Evolutionary conservation across 2,113 vertebrate genomes (phyloP).

Genomic region (Alligator mississippiensis): DNA sequence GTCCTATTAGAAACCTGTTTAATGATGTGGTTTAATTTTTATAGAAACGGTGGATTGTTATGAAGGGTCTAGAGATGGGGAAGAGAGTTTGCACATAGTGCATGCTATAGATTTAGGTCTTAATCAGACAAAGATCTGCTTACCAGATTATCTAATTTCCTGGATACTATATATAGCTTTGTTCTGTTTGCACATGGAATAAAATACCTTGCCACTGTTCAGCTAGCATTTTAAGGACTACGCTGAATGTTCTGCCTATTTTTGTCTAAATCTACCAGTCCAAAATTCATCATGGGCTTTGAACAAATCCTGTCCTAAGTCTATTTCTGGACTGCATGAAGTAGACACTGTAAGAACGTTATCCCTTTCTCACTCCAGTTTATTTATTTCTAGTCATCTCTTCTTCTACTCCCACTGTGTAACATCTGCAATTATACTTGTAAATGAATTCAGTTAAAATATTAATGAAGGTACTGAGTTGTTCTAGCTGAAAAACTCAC

Average conservation of each 20-base stretch:
- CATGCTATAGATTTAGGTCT: background rate
- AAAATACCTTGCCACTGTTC: no score
- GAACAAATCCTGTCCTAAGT: background rate
- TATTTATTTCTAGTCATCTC: background rate
- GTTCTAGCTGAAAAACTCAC: no score
- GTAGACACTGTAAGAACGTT: background rate
- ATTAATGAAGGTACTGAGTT: constrained; percentile 27
- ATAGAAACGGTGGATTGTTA: background rate
- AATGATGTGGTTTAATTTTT: background rate
- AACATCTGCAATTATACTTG: background rate
- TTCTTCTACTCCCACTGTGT: background rate
- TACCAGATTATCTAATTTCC: background rate
- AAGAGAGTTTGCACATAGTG: background rate
- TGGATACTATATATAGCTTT: no score
- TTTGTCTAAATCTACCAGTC: background rate
- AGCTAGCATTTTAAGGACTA: background rate
- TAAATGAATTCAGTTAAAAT: constrained; percentile 45
- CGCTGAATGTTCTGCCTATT: background rate
- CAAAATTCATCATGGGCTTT: background rate
- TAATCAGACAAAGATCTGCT: background rate
- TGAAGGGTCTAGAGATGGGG: background rate
- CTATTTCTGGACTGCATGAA: background rate
- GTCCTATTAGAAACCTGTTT: background rate
- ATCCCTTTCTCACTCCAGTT: background rate
- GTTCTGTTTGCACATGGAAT: background rate